Base-by-base conservation (phyloP, 2,888 invertebrate species). In the Pristionchus maxplancki region DNA sequence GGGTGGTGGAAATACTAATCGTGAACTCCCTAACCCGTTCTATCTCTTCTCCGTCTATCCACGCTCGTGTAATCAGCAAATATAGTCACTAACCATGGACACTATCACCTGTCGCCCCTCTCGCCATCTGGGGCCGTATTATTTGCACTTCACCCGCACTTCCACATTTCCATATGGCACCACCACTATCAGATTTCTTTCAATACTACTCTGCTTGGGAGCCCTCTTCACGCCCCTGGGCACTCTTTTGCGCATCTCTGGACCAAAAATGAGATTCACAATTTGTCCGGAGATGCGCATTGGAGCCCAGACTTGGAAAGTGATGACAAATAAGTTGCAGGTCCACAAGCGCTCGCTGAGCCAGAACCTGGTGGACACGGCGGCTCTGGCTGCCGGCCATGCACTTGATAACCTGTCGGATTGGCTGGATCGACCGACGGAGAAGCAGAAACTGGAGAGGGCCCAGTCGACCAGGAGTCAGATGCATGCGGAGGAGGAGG, bases 311-410 rank as follows among this genome's bases (percentile, higher is more conserved):
- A 58, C 9, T 3, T 24, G 6, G n/a, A 8, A 1, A 20, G 24
- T 67, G 24, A 67, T 34, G 15, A 34, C 13, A 28, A 13, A 58
- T 58, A 28, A 37, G 37, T 28, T 93, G 89, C 85, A 93, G 93
- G 67, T 90, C 62, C 92, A 92, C 87, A 93, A 92, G 48, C 90
- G 93, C 53, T 93, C 94, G n/a, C 88, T 94, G 44, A 93, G 93
- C 34, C 94, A 94, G 90, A 93, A 91, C 82, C 87, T 94, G 50
- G 93, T 93, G 17, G 93, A 93, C 84, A 94, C 94, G 13, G 94
- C 94, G 13, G 91, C 90, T 0, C 88, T 93, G 83, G 93, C 94
- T 9, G 94, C 93, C 2, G 93, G 93, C 0, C 93, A 93, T 88
- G 94, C 94, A 37, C 90, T 92, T 40, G 94, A 94, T 88, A 94